Conservation (phyloP, 2,888 invertebrate genomes). For the Antheraea yamamai region DNA sequence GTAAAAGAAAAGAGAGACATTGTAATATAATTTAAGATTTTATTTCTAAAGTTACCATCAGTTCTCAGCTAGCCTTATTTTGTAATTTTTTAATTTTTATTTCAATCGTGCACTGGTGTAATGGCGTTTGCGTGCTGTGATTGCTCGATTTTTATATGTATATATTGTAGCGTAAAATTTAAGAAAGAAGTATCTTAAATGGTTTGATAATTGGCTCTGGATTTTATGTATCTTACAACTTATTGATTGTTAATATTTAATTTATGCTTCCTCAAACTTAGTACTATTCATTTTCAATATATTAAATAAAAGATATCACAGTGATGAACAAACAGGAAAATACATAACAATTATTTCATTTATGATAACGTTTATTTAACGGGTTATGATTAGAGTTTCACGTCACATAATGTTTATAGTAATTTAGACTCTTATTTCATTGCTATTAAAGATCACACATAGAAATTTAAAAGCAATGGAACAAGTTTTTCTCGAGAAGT, state of each 20-base stretch:
- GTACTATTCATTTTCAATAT: not conserved
- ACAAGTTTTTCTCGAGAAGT: not conserved
- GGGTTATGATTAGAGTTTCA: not conserved
- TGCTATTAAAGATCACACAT: not conserved
- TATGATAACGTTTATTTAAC: not conserved
- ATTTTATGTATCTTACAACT: not conserved
- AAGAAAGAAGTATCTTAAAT: not conserved
- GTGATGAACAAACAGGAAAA: not conserved
- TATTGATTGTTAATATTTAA: not conserved
- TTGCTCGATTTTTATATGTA: slow-evolving; percentile 44
- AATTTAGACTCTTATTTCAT: not conserved
- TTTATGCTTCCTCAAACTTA: slow-evolving; percentile 2
- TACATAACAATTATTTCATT: not conserved
- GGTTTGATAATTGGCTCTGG: not conserved
- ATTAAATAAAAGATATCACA: not conserved
- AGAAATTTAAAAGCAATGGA: not conserved
- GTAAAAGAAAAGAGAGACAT: slow-evolving; percentile 62
- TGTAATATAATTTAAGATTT: slow-evolving; percentile 67
- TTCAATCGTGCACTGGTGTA: slow-evolving; percentile 59
- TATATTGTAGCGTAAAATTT: slow-evolving; percentile 40
- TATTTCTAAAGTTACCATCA: slow-evolving; percentile 80
- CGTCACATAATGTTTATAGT: not conserved
- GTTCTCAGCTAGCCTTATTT: slow-evolving; percentile 77
- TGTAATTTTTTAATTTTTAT: slow-evolving; percentile 64
- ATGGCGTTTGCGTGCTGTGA: slow-evolving; percentile 63